phyloP scores from a whole-genome alignment of 2,113 vertebrate genomes.

The Rousettus leschenaultii region DNA sequence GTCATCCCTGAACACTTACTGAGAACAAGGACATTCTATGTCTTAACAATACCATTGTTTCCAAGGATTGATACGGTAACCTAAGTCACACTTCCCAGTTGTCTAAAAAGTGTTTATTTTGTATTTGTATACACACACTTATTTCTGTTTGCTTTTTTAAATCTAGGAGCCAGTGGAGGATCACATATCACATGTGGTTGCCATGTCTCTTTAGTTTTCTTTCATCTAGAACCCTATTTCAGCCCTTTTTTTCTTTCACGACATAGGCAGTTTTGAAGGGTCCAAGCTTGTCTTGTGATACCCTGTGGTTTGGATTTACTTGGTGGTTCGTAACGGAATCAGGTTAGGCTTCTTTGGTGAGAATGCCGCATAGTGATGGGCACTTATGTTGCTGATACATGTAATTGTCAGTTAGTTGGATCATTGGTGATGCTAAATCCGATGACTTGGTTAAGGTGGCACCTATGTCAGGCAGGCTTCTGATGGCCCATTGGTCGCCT shows the following conservation, averaged over 20 bases:
- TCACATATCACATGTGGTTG: not conserved
- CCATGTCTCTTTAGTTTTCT: not conserved
- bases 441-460: not conserved
- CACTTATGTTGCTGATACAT: not conserved
- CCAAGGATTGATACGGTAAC: not conserved
- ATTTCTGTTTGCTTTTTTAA: not conserved
- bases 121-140: not conserved
- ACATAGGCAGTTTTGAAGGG: not conserved
- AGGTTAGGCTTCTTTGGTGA: not conserved
- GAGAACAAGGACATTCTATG: not conserved
- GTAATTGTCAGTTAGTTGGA: fast-evolving
- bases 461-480: not conserved
- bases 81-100: not conserved
- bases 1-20: not conserved
- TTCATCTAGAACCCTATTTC: not conserved
- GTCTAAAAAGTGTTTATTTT: not conserved
- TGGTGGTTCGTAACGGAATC: not conserved
- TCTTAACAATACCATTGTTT: not conserved
- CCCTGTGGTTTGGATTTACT: not conserved
- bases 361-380: not conserved
- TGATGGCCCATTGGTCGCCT: not conserved
- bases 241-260: not conserved
- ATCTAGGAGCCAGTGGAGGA: not conserved
- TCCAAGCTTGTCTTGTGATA: not conserved
- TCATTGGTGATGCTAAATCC: not conserved